These are phyloP conservation scores for Drosophila sucinea DNA, from an alignment of 1,140 invertebrate species.

Conservation along the genomic window DNA sequence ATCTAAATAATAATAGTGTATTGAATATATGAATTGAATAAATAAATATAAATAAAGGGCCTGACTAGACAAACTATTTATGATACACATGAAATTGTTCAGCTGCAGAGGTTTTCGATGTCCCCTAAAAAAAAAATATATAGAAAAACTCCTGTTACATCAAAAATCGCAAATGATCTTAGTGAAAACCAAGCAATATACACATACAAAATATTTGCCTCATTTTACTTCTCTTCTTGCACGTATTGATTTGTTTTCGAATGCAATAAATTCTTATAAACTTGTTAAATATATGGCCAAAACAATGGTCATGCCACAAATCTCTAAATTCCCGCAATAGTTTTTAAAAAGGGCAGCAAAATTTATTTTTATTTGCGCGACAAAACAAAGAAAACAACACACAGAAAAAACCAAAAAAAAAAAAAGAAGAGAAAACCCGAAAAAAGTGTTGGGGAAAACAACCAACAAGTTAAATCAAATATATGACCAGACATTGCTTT, in stretches of 20 bases:
- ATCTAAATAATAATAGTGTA: no score
- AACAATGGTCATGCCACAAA: conserved; percentile 61
- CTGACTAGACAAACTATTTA: no score
- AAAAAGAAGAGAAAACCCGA: conserved; percentile 36
- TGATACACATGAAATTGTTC: no score
- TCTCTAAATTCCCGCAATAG: conserved; percentile 78
- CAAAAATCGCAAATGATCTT: no score
- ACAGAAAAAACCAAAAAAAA: conserved; percentile 53
- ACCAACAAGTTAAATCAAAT: conserved; percentile 80
- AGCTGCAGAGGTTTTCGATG: no score
- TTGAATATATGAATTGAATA: no score
- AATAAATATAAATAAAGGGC: no score
- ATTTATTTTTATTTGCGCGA: conserved; percentile 67
- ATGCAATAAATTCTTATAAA: conserved; percentile 52
- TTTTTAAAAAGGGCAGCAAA: conserved; percentile 69
- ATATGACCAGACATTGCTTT: conserved; percentile 57
- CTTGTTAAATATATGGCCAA: conserved; percentile 35
- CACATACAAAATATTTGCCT: neutral
- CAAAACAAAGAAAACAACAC: conserved; percentile 29
- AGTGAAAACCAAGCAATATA: neutral
- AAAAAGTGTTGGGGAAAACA: conserved; percentile 24
- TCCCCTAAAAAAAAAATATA: no score
- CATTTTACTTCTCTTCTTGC: neutral
- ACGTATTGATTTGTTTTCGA: conserved; percentile 17
- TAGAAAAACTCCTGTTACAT: no score